These are phyloP conservation scores for Australoheros facetus DNA, from an alignment of 2,797 vertebrate genomes.

Conservation along the genomic window DNA sequence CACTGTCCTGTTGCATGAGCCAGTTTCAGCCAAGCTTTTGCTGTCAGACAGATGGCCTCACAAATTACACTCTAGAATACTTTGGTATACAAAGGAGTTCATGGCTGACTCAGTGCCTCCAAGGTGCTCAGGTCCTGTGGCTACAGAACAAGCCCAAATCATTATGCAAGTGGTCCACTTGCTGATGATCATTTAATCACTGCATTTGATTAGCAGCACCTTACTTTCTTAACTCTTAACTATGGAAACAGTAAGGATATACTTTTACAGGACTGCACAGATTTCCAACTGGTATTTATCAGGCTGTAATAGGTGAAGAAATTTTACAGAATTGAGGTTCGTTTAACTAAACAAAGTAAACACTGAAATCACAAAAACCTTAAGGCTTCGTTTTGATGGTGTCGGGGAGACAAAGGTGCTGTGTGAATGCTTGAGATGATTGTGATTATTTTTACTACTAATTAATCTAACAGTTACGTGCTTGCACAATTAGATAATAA, in stretches of 20 bases:
- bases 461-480: not conserved
- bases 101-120: not conserved
- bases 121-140: not conserved
- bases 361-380: too few species aligned
- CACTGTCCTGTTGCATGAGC: not conserved
- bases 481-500: not conserved
- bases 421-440: not conserved
- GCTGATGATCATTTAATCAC: not conserved
- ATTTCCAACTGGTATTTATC: accelerated
- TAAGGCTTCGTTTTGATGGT: not conserved
- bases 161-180: too few species aligned
- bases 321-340: not conserved
- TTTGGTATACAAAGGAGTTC: not conserved
- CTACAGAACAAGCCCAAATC: not conserved
- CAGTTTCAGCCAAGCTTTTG: not conserved
- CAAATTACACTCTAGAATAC: not conserved
- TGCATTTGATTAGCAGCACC: not conserved
- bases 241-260: not conserved
- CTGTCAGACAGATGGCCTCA: not conserved
- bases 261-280: not conserved
- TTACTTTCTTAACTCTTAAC: not conserved
- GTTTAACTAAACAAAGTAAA: too few species aligned
- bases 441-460: not conserved
- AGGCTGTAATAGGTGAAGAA: not conserved
- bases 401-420: not conserved